Evolutionary conservation across 2,113 vertebrate genomes (phyloP).

Genomic region (Hypocryptadius cinnamomeus): DNA sequence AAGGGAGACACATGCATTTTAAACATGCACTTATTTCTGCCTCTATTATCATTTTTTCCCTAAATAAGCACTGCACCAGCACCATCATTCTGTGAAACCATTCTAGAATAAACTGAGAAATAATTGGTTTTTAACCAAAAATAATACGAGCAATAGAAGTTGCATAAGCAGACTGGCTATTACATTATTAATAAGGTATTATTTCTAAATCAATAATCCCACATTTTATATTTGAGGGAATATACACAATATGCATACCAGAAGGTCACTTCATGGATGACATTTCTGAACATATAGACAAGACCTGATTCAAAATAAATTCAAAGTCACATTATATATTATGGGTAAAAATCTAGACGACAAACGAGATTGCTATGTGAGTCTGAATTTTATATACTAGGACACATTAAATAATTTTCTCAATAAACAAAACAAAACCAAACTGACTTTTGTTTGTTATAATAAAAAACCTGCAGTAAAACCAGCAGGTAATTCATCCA

Average conservation of each 20-base stretch:
- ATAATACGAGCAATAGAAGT: background rate
- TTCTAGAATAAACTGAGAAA: background rate
- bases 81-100: background rate
- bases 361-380: accelerated
- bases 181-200: background rate
- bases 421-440: background rate
- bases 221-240: background rate
- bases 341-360: background rate
- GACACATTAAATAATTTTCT: background rate
- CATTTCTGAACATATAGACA: background rate
- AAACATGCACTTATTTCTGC: background rate
- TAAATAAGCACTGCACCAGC: background rate
- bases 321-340: background rate
- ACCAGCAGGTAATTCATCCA: background rate
- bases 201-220: background rate
- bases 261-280: background rate
- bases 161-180: background rate
- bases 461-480: background rate
- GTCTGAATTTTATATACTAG: background rate
- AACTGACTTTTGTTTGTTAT: background rate
- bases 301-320: background rate
- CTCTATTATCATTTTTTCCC: background rate
- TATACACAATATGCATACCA: background rate
- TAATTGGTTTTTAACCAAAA: background rate
- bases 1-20: background rate